phyloP scores from a whole-genome alignment of 2,888 invertebrate species.

The Cephus rjabovi region DNA sequence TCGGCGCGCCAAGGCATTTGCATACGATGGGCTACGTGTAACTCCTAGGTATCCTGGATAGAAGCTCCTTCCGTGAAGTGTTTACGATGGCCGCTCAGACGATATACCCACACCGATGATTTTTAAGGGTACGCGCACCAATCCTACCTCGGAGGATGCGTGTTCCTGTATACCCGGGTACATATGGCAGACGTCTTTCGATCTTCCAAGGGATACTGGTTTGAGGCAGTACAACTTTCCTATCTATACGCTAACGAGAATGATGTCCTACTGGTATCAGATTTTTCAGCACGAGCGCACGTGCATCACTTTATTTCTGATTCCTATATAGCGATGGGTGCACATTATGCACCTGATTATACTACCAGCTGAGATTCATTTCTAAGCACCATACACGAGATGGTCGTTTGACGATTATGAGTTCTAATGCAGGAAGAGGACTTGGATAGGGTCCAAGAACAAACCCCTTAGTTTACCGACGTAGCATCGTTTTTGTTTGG shows the following conservation, averaged over 20 bases:
- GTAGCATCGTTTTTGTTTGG: neutral
- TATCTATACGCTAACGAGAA: neutral
- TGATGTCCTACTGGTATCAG: neutral
- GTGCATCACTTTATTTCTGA: neutral
- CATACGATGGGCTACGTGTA: conserved; percentile 24
- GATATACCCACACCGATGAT: neutral
- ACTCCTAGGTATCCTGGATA: neutral
- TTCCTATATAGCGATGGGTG: neutral
- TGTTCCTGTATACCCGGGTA: neutral
- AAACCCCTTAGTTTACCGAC: neutral
- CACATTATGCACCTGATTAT: neutral
- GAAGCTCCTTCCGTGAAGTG: conserved; percentile 10
- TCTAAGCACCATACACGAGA: neutral
- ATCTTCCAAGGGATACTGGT: neutral
- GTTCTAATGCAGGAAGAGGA: neutral
- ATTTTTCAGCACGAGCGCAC: neutral
- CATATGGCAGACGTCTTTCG: neutral
- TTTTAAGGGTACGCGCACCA: neutral
- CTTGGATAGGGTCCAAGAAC: neutral
- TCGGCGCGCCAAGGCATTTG: conserved; percentile 33
- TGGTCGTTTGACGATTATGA: neutral
- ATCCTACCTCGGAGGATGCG: neutral
- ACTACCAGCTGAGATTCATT: neutral
- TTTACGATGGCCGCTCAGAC: neutral
- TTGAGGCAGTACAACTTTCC: neutral